Base-by-base conservation (phyloP, 2,888 invertebrate genomes). In the Heliconius cydno region DNA sequence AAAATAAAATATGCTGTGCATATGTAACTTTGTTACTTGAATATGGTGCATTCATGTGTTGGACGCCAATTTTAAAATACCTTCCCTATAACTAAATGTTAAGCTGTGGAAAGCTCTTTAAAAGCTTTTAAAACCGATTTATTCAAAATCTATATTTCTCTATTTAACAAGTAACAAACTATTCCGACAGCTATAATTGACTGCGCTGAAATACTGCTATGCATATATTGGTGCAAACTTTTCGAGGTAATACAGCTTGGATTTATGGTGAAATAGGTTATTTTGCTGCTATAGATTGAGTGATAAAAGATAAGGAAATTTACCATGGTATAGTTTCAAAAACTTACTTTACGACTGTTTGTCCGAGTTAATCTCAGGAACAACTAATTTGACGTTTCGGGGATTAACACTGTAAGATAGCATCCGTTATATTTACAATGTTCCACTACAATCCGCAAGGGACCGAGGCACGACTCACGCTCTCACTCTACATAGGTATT, bases 401-500 rank as follows among this genome's bases (percentile, higher is more conserved):
- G 5, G 30, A 30, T 30, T 30, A 30, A 30, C 30, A 30, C 30
- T 5, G 4, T 4, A 30, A 30, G 30, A 30, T 30, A 30, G 5
- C 30, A 30, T 30, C 30, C 2, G 30, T 30, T 30, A 30, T 0
- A 30, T 30, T 30, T 30, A 30, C 30, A 30, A 30, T 30, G 30
- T 5, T 34, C 34, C 34, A 34, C 34, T 34, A 34, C 34, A 34
- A 6, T 6, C 34, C 41, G 63, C 41, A 46, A 75, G 41, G 12
- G 78, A 30, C 76, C 76, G 67, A 76, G 70, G 41, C 70, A 3
- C 70, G 41, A n/a, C 68, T 68, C 70, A 15, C 7, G 25, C 41
- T 68, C 70, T 46, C 15, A 41, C 41, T 28, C 70, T 46, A 46
- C 70, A 46, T 70, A 70, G 68, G 72, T 71, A 57, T 78, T 63